Conservation (phyloP, 2,797 vertebrate species). For the Margarornis squamiger region DNA sequence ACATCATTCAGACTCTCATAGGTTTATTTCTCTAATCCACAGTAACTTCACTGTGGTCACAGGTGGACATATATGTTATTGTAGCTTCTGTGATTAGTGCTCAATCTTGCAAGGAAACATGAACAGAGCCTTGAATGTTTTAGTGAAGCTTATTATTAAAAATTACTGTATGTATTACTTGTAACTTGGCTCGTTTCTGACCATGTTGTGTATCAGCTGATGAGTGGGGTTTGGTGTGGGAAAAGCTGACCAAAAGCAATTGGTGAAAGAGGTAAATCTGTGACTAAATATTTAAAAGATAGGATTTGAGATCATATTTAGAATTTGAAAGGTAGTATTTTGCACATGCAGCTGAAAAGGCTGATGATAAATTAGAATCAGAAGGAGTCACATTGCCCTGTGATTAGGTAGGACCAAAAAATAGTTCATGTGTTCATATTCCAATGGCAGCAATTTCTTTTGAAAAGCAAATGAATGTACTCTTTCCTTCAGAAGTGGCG, state of each 20-base stretch:
- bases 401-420: neutral
- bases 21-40: neutral
- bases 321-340: neutral
- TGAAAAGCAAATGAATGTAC: neutral
- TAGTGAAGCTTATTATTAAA: neutral
- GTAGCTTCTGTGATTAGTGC: neutral
- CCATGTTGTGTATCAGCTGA: neutral
- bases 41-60: neutral
- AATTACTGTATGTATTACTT: rapidly evolving
- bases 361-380: neutral
- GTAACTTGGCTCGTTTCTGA: neutral
- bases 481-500: neutral
- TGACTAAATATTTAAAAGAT: neutral
- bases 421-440: neutral
- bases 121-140: neutral
- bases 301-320: neutral
- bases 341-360: neutral
- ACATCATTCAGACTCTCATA: neutral
- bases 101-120: neutral
- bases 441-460: neutral
- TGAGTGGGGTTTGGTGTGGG: neutral
- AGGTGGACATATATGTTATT: neutral
- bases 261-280: neutral
- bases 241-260: neutral
- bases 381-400: neutral